Conservation (phyloP, 2,797 vertebrate genomes). For the Novumbra hubbsi region DNA sequence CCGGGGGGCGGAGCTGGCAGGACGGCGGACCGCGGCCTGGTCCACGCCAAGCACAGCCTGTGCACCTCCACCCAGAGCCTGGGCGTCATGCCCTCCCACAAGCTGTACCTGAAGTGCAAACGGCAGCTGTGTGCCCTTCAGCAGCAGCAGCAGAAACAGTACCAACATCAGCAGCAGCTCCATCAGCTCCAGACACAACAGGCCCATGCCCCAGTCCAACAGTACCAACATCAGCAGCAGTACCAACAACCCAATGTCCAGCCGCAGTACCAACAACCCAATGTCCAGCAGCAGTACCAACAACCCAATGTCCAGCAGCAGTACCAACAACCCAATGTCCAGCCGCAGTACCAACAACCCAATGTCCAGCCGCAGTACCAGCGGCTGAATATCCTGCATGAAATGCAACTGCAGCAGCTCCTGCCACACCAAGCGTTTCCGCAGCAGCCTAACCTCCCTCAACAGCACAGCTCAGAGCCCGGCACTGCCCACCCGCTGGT, state of each 20-base stretch:
- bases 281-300: conserved; percentile 16
- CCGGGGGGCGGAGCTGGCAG: conserved; percentile 41
- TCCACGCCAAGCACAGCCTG: conserved; percentile 60
- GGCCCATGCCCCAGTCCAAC: conserved; percentile 32
- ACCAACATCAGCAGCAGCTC: conserved; percentile 38
- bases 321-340: conserved; percentile 17
- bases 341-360: conserved; percentile 14
- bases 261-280: conserved; percentile 17
- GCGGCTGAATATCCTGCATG: background rate
- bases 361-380: background rate
- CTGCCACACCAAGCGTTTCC: conserved; percentile 17
- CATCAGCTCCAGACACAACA: conserved; percentile 21
- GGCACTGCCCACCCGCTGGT: conserved; percentile 5
- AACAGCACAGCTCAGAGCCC: conserved; percentile 24
- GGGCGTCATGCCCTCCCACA: conserved; percentile 59
- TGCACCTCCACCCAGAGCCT: conserved; percentile 79
- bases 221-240: conserved; percentile 20
- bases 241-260: conserved; percentile 53
- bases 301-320: conserved; percentile 22
- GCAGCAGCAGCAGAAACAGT: conserved; percentile 58
- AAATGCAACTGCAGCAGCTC: conserved; percentile 20
- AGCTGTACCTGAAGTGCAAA: conserved; percentile 42
- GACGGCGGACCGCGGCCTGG: conserved; percentile 39
- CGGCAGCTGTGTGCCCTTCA: conserved; percentile 43
- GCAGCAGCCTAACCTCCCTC: conserved; percentile 20